Evolutionary conservation across 2,797 vertebrate species (phyloP), one percentile per base, ranked within the genome.

Genomic region (Rallus crepitans): DNA sequence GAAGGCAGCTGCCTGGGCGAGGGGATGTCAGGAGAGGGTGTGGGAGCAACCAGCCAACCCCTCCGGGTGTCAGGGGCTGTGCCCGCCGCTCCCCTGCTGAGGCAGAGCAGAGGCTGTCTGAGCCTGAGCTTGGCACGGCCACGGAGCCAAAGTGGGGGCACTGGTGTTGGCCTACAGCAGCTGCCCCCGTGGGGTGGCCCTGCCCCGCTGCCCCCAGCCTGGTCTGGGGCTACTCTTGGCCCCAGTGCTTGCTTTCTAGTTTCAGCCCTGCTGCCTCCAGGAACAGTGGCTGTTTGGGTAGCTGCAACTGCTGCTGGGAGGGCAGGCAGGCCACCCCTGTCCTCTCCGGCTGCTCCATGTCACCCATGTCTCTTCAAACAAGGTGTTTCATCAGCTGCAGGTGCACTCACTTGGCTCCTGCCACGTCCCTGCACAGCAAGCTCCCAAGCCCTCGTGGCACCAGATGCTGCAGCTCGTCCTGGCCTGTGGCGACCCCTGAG

Each of bases 1-100:
- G 57, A 33, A 47, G 21, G 24, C 0, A 1, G 47, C 7, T 45
- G 1, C 0, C 0, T n/a, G 65, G 63, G 35, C 0, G 0, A 4
- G 15, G 12, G 6, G 2, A 4, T 12, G 20, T 3, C 0, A 3
- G 35, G 31, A 28, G 17, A 25, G 40, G 19, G 11, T 23, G 16
- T 20, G 55, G 77, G 42, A 73, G 20, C 23, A 64, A 60, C 45
- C 80, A 45, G 56, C 45, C 1, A 0, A 15, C 15, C 9, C 9
- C 55, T 17, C 27, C 0, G 1, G 24, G 25, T 35, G 40, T 76
- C 0, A 0, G 39, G 60, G 48, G 23, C 61, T 91, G 52, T 28
- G 30, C 6, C 3, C 14, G 14, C 23, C 13, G 7, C 1, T 11
- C 48, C 48, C 47, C 5, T 1, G 16, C 53, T 63, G 30, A 17